Base-by-base conservation (phyloP, 2,113 vertebrate genomes). In the Toxotes jaculatrix region DNA sequence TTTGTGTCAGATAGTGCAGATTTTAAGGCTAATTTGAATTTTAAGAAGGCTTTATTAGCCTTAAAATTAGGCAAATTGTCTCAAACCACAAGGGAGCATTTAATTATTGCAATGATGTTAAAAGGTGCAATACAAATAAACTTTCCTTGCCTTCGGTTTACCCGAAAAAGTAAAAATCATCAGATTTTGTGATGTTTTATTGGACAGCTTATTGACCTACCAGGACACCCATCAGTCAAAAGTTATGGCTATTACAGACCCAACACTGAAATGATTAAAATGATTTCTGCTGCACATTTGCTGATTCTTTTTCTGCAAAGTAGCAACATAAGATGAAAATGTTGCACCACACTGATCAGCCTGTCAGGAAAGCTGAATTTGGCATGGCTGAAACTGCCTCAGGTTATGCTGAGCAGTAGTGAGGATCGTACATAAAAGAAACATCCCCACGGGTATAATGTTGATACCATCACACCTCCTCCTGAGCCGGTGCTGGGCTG, bases 361-460 rank as follows among this genome's bases (percentile, higher is more conserved):
- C 31, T 66, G 40, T 66, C 9, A 19, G 27, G 6, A 17, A 16
- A 17, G 42, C 65, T 34, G 65, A 21, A 7, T 36, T 51, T 51
- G 42, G 7, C 4, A 27, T 23, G 34, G 17, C n/a, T 49, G 11
- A 51, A 51, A 61, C 61, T 53, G 78, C 59, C 14, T 47, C n/a
- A 65, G 59, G 49, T 64, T 43, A 34, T 7, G 27, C 11, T 19
- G 62, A 43, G 17, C 32, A 51, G 21, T 4, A 14, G 23, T 74
- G 49, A 70, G 47, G 49, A 55, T 49, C n/a, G 23, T 45, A 38
- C 42, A 51, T 27, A 51, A 82, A 31, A 74, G 27, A 32, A 78
- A 73, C 4, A 34, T 51, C 45, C 9, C 2, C 32, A 4, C 12
- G 13, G 45, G 19, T 36, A 36, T 17, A 40, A 63, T n/a, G 42